phyloP scores from a whole-genome alignment of 2,888 invertebrate species.

The Steinernema carpocapsae region DNA sequence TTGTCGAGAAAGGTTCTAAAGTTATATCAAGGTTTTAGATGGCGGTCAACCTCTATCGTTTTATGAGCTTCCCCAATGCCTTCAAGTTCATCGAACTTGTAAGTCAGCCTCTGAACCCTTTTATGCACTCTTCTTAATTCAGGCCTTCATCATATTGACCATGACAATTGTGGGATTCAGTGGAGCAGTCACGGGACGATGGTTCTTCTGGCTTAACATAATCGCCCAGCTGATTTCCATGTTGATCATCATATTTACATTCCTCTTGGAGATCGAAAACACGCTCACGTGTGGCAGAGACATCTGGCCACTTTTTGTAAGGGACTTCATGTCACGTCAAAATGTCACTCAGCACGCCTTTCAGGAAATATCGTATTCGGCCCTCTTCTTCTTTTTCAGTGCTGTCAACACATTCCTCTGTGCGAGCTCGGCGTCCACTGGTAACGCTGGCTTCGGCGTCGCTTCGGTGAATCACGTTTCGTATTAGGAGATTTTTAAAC shows the following conservation, averaged over 20 bases:
- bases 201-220: slow-evolving; percentile 22
- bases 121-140: not conserved
- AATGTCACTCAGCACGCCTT: not conserved
- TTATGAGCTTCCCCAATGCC: slow-evolving; percentile 12
- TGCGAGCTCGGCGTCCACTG: not conserved
- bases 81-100: slow-evolving; percentile 15
- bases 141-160: not conserved
- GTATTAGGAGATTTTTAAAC: not conserved
- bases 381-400: slow-evolving; percentile 12
- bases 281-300: slow-evolving; percentile 20
- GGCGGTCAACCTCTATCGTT: slow-evolving; percentile 3
- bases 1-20: too few species aligned
- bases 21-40: too few species aligned
- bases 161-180: not conserved
- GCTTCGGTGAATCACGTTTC: slow-evolving; percentile 12
- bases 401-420: slow-evolving; percentile 14
- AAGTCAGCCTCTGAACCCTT: not conserved
- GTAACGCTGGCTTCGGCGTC: not conserved
- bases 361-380: slow-evolving; percentile 21
- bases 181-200: not conserved
- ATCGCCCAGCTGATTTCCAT: not conserved
- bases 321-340: not conserved
- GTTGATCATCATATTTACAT: not conserved
- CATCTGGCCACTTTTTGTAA: slow-evolving; percentile 16
- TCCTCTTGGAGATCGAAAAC: slow-evolving; percentile 26